Evolutionary conservation across 2,113 vertebrate species (phyloP), one percentile per base, ranked within the genome.

Genomic region (Epinephelus lanceolatus): DNA sequence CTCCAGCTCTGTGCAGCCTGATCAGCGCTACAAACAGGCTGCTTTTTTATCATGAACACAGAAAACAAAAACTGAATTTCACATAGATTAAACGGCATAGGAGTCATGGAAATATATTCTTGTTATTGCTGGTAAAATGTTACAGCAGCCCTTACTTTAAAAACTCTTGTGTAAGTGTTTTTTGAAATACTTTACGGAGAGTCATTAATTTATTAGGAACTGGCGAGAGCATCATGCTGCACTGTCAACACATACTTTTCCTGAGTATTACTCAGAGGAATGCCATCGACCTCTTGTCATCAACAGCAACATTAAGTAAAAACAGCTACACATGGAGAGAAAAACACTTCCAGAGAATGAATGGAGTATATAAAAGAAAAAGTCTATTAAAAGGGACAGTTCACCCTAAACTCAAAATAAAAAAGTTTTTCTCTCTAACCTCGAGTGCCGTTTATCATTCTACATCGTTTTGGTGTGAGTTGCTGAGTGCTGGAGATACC

Each of bases 231-330:
- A 56, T 62, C 10, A 1, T 7, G 12, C 67, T 78, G 68, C 71
- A 81, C 65, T 69, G 71, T 86, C 80, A 83, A 87, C 75, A 78
- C 69, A 68, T 55, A 57, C 27, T 80, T 89, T 79, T 40, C 60
- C 53, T 49, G 55, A 69, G 27, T 67, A 66, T 57, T 68, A 72
- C 53, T 86, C 60, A 71, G 30, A 72, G 37, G 42, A 86, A 83
- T 52, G 66, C 59, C 82, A 84, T 68, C 68, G 18, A 71, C 37
- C 14, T 51, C 52, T 30, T 63, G 80, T 82, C 75, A 74, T 62
- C 68, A 68, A 25, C 21, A 21, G 62, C 21, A 17, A 33, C 25
- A 78, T 72, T 62, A 77, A 88, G 10, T 67, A 23, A 57, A 86
- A 85, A 80, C 73, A 87, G 68, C 66, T 15, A 71, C 40, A 42